Base-by-base conservation (phyloP, 2,113 vertebrate species). In the Microtus pennsylvanicus region DNA sequence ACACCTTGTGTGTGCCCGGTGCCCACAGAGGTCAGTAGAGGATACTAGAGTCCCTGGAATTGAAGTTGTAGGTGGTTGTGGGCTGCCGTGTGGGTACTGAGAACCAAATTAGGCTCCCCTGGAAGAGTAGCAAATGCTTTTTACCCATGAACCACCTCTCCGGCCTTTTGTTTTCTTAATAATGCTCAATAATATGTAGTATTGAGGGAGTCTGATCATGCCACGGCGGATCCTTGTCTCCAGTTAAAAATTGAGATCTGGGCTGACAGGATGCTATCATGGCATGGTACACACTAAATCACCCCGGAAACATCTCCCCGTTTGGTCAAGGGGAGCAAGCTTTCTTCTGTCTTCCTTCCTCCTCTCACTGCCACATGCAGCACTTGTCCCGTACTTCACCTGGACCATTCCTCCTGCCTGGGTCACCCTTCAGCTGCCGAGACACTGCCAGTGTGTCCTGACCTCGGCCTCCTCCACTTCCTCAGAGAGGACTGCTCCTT, bases 261-360 rank as follows among this genome's bases (percentile, higher is more conserved):
- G 19, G 19, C 45, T 87, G 30, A 30, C 19, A 50, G 13, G 30
- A 50, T 47, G 47, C 5, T 5, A 8, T 30, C 14, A 30, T 65
- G 24, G 70, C 14, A 47, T 8, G 0, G 7, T 26, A 5, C 33
- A 55, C 7, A 0, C 10, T 0, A 0, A 58, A 21, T 65, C 38
- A 93, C 72, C 92, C 55, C 2, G 5, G 52, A 28, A 78, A 19
- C 14, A 88, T 50, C 92, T 61, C 35, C 12, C 77, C 91, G 50
- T 81, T 88, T 88, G 69, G 65, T 75, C 85, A 7, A 45, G 74
- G 65, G 21, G 42, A 50, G 30, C 38, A 81, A 24, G 28, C 30
- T 35, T 80, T 61, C 90, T 89, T 77, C 86, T 67, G 21, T 47
- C 38, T 24, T 1, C 61, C 69, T 19, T 28, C 22, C 33, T 26